Base-by-base conservation (phyloP, 2,113 vertebrate genomes). In the Rissa tridactyla region DNA sequence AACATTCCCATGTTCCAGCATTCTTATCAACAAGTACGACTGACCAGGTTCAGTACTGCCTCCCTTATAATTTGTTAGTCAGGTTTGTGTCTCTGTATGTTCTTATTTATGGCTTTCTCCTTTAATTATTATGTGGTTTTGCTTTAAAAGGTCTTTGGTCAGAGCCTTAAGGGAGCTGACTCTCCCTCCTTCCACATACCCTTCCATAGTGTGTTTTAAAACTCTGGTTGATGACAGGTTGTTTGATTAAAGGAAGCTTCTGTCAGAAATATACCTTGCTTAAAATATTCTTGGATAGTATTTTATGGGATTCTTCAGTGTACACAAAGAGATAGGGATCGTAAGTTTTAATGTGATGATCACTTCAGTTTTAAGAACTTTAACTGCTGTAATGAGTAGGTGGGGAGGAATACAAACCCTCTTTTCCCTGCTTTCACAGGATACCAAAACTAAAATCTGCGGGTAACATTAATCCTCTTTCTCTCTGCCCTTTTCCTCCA, bases 361-460 rank as follows among this genome's bases (percentile, higher is more conserved):
- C 21, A 40, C 11, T 80, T 81, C 21, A 11, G 4, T 40, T 96
- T 85, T 69, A 61, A 86, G 21, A 91, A 40, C 5, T 64, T 81
- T 25, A 3, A 0, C n/a, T 10, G 46, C 23, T 54, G 15, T 20
- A 55, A 8, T 46, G 29, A 60, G 20, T 26, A 78, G 5, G 6
- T 46, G 8, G 13, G 13, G 25, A 78, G 22, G 4, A 70, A 3
- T 7, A 87, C 9, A 66, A 90, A 10, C 5, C 0, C 0, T 1
- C 8, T 57, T 72, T 86, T 68, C 10, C 42, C 7, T 66, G 79
- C 22, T 60, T 78, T 68, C 29, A n/a, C 15, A 32, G 30, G 23
- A 47, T 32, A 47, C 0, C 5, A 90, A 93, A 61, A 1, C 3
- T 25, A 61, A 86, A 17, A 25, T 38, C 36, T 34, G 4, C 0